phyloP scores from a whole-genome alignment of 2,797 vertebrate genomes.

The Bradypodion pumilum region DNA sequence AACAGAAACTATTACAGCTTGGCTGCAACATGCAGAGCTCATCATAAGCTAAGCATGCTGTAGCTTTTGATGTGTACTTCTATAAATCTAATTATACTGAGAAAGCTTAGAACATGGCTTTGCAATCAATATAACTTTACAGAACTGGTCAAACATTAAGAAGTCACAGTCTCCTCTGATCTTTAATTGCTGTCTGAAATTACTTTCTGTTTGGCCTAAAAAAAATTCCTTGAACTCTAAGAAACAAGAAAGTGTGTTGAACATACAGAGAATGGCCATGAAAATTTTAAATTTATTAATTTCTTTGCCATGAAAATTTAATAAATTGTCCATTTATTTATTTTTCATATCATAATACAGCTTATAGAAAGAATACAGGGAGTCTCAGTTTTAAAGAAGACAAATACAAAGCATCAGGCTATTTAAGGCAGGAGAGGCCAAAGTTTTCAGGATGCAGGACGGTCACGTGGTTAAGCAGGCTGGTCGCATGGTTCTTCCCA shows the following conservation, averaged over 20 bases:
- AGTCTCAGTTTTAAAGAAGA: neutral
- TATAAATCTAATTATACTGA: neutral
- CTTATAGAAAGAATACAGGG: neutral
- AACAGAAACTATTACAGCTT: neutral
- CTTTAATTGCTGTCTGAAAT: neutral
- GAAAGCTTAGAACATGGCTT: neutral
- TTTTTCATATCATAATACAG: neutral
- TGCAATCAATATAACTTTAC: neutral
- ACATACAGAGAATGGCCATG: neutral
- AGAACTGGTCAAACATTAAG: neutral
- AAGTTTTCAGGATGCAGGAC: no score
- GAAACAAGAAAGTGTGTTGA: neutral
- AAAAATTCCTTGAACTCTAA: no score
- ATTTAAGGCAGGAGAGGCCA: neutral
- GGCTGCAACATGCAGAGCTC: neutral
- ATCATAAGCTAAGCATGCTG: neutral
- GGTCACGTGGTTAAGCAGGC: no score
- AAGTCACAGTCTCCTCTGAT: neutral
- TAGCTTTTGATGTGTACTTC: neutral
- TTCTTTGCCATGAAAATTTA: conserved; percentile 37
- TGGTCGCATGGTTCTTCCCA: no score
- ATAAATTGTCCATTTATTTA: neutral
- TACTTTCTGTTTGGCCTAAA: neutral
- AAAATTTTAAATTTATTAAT: neutral
- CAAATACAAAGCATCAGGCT: neutral